These are phyloP conservation scores for Bucco capensis DNA, from an alignment of 2,113 vertebrate species.

Conservation along the genomic window DNA sequence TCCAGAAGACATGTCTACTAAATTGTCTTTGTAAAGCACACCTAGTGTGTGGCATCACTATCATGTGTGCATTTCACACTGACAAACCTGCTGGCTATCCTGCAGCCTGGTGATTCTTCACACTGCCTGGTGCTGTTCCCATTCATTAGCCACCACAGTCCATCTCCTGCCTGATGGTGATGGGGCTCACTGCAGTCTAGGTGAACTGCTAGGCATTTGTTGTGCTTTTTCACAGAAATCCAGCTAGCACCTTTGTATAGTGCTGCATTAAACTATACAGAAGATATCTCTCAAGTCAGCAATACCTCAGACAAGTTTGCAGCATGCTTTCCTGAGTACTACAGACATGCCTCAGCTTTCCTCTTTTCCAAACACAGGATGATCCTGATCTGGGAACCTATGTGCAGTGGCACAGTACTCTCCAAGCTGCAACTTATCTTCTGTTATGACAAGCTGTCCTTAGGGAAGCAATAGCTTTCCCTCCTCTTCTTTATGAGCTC, in stretches of 20 bases:
- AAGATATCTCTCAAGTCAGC: neutral
- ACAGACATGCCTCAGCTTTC: neutral
- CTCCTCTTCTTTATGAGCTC: neutral
- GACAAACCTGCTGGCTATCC: neutral
- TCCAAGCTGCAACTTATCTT: neutral
- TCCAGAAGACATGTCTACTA: neutral
- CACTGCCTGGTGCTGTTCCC: neutral
- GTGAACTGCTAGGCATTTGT: neutral
- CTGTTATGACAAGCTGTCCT: neutral
- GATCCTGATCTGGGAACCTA: neutral
- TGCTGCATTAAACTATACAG: neutral
- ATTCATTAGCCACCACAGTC: neutral
- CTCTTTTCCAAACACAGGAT: neutral
- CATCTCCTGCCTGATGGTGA: neutral
- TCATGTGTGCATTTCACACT: rapidly evolving
- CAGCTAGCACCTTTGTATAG: neutral
- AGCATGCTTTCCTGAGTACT: neutral
- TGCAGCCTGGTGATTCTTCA: neutral
- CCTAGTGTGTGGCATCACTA: neutral
- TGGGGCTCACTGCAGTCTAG: neutral
- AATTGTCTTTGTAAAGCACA: neutral
- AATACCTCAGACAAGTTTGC: neutral
- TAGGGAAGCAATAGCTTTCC: neutral
- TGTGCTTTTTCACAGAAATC: neutral
- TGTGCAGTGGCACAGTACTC: neutral